Evolutionary conservation across 2,888 invertebrate genomes (phyloP).

Genomic region (Ophioninae sp.): DNA sequence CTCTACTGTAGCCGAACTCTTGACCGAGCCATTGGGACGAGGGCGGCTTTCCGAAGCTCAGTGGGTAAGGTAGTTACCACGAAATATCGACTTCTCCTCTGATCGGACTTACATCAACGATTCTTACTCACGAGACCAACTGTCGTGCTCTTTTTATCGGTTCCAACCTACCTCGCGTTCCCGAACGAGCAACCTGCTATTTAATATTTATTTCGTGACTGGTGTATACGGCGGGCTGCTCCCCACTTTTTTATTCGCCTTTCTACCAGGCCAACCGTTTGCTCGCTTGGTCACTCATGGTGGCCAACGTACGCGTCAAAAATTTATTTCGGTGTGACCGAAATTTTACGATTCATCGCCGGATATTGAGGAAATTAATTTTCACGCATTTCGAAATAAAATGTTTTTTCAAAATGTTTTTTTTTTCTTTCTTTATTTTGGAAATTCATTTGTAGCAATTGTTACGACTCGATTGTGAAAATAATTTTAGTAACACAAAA

Average conservation of each 20-base stretch:
- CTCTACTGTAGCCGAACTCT: slow-evolving; percentile 39
- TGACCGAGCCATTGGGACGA: slow-evolving; percentile 3
- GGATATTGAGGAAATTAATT: neutral
- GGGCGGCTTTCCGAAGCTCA: neutral
- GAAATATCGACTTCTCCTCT: slow-evolving; percentile 51
- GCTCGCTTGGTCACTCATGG: slow-evolving; percentile 35
- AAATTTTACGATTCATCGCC: neutral
- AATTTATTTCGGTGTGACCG: slow-evolving; percentile 23
- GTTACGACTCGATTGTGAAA: too few species aligned
- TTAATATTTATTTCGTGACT: slow-evolving; percentile 62
- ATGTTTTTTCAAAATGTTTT: neutral
- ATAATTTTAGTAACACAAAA: too few species aligned
- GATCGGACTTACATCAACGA: slow-evolving; percentile 34
- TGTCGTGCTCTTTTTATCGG: neutral
- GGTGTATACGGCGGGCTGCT: slow-evolving; percentile 42
- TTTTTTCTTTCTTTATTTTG: neutral
- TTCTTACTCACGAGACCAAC: neutral
- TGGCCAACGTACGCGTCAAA: slow-evolving; percentile 3
- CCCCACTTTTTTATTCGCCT: slow-evolving; percentile 9
- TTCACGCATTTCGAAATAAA: neutral
- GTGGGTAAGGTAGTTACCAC: slow-evolving; percentile 52
- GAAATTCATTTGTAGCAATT: too few species aligned
- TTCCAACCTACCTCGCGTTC: slow-evolving; percentile 8
- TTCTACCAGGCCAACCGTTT: slow-evolving; percentile 10
- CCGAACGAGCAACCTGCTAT: slow-evolving; percentile 47